Evolutionary conservation across 2,888 invertebrate species (phyloP).

Genomic region (Tiliacea citrago): DNA sequence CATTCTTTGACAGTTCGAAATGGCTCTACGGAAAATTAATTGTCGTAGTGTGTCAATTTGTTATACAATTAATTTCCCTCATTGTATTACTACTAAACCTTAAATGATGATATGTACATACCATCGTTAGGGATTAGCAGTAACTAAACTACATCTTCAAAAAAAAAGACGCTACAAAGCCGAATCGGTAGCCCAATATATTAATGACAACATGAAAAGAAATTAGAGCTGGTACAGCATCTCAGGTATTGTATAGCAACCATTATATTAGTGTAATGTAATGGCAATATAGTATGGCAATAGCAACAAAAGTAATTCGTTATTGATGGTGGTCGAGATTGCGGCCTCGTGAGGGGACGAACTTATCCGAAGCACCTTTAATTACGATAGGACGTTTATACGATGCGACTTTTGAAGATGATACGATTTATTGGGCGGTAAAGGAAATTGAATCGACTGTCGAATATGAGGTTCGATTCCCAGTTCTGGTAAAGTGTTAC

Average conservation of each 20-base stretch:
- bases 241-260: slow-evolving; percentile 54
- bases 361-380: slow-evolving; percentile 83
- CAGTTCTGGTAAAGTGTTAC: background rate
- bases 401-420: slow-evolving; percentile 68
- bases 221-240: slow-evolving; percentile 58
- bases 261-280: slow-evolving; percentile 53
- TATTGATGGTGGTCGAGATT: slow-evolving; percentile 84
- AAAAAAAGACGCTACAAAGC: background rate
- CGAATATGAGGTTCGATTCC: background rate
- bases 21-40: no score
- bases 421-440: slow-evolving; percentile 14
- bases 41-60: no score
- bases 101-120: no score
- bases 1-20: no score
- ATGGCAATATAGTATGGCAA: slow-evolving; percentile 65
- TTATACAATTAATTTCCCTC: no score
- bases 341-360: slow-evolving; percentile 79
- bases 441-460: slow-evolving; percentile 13
- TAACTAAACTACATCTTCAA: background rate
- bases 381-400: slow-evolving; percentile 80
- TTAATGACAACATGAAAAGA: slow-evolving; percentile 69
- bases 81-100: no score
- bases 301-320: slow-evolving; percentile 86
- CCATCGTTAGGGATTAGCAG: no score
- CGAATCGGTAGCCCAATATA: slow-evolving; percentile 18